Percentiles rank a stretch among this genome's conserved stretches.
Evolutionary conservation across 2,113 vertebrate genomes (phyloP).

Genomic region (Ahaetulla prasina): DNA sequence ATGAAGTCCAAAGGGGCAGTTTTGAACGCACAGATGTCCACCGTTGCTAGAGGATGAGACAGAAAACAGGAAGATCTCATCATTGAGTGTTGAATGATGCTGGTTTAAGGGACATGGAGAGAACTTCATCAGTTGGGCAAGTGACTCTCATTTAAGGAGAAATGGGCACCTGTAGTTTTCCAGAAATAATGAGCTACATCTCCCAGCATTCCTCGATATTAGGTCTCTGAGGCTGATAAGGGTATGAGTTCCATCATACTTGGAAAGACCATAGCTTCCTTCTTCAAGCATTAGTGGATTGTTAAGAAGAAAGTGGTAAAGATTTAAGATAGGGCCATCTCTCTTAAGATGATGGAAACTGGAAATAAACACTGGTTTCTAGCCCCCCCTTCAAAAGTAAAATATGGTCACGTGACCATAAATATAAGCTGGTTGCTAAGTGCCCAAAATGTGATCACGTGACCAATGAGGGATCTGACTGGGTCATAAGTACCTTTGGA

Average conservation of each 20-base stretch:
- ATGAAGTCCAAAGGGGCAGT: slow-evolving; percentile 39
- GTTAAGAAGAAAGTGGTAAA: background rate
- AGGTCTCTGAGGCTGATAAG: background rate
- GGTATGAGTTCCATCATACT: background rate
- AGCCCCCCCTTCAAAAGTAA: too few species aligned
- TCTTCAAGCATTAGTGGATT: background rate
- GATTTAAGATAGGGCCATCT: background rate
- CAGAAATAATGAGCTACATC: background rate
- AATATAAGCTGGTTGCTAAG: too few species aligned
- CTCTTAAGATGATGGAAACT: background rate
- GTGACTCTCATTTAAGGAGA: background rate
- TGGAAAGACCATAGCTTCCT: background rate
- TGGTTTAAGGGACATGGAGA: background rate
- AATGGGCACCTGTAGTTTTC: background rate
- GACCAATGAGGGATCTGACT: too few species aligned
- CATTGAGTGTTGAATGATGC: background rate
- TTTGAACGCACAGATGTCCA: slow-evolving; percentile 47
- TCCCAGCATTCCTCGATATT: background rate
- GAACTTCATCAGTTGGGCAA: background rate
- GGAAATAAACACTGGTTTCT: background rate
- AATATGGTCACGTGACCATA: too few species aligned
- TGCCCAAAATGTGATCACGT: too few species aligned
- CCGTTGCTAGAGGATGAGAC: background rate
- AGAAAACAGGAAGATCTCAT: background rate
- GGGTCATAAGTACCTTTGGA: too few species aligned